A percentile compares a stretch with the other conserved stretches of the same genome.
phyloP scores from a whole-genome alignment of 2,888 invertebrate species.

The Alentia gelatinosa region DNA sequence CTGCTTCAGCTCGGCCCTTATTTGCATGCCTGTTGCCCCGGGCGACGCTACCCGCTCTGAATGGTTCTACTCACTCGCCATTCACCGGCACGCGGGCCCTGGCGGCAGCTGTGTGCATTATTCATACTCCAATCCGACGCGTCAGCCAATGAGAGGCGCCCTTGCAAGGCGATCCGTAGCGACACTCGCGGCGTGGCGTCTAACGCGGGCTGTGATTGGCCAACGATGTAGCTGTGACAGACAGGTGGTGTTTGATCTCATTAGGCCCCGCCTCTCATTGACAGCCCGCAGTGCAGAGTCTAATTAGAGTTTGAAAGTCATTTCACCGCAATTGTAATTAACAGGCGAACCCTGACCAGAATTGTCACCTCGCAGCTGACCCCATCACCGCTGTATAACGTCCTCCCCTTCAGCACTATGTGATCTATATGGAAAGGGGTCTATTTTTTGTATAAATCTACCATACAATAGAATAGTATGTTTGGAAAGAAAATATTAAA shows the following conservation, averaged over 20 bases:
- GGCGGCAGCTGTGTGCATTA: not conserved
- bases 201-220: slow-evolving; percentile 1
- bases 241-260: slow-evolving; percentile 29
- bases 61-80: slow-evolving; percentile 29
- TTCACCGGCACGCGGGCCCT: slow-evolving; percentile 12
- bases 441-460: no score
- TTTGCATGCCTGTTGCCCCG: slow-evolving; percentile 19
- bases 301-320: slow-evolving; percentile 42
- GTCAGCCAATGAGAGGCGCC: not conserved
- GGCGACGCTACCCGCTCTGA: not conserved
- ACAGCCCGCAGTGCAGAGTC: not conserved
- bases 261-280: slow-evolving; percentile 19
- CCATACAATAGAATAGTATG: no score
- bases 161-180: not conserved
- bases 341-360: slow-evolving; percentile 25
- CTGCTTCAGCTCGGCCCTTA: slow-evolving; percentile 27
- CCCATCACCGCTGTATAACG: not conserved
- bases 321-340: slow-evolving; percentile 27
- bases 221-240: not conserved
- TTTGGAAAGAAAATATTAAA: no score
- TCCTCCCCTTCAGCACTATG: no score
- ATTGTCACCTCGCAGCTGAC: not conserved
- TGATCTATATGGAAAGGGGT: no score
- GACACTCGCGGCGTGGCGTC: not conserved
- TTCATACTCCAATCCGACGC: not conserved